Conservation (phyloP, 2,113 vertebrate species). For the Leptocoma aspasia region DNA sequence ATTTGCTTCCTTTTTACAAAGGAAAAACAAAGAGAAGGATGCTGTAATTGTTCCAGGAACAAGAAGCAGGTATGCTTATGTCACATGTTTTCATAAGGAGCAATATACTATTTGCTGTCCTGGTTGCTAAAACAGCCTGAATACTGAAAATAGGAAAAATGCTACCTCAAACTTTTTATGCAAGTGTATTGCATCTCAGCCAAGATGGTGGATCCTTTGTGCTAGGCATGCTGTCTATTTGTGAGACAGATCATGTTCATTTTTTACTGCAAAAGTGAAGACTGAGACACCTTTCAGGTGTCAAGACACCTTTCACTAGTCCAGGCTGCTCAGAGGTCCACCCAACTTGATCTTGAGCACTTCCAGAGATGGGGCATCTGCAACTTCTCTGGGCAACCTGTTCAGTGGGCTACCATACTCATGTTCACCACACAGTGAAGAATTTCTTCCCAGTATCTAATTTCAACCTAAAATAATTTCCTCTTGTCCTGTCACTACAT, state of each 20-base stretch:
- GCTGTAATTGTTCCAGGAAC: constrained; percentile 72
- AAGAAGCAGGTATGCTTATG: constrained; percentile 82
- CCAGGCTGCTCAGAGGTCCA: neutral
- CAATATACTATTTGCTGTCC: neutral
- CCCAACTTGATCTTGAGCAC: neutral
- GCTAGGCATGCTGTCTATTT: neutral
- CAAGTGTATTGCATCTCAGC: neutral
- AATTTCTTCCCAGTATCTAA: neutral
- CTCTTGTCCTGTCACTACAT: neutral
- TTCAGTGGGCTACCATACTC: neutral
- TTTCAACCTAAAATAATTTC: neutral
- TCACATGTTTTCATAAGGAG: neutral
- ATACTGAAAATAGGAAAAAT: neutral
- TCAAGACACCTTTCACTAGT: neutral
- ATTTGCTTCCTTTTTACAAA: constrained; percentile 85
- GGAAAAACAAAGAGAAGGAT: constrained; percentile 75
- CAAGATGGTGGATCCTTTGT: neutral
- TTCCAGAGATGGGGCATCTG: neutral
- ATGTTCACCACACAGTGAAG: neutral
- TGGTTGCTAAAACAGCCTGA: neutral
- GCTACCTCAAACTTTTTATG: neutral
- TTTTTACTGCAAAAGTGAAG: neutral
- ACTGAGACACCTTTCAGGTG: too few species aligned
- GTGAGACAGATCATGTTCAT: neutral
- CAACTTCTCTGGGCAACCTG: neutral